Evolutionary conservation across 2,113 vertebrate genomes (phyloP).

Genomic region (Barbus barbus): DNA sequence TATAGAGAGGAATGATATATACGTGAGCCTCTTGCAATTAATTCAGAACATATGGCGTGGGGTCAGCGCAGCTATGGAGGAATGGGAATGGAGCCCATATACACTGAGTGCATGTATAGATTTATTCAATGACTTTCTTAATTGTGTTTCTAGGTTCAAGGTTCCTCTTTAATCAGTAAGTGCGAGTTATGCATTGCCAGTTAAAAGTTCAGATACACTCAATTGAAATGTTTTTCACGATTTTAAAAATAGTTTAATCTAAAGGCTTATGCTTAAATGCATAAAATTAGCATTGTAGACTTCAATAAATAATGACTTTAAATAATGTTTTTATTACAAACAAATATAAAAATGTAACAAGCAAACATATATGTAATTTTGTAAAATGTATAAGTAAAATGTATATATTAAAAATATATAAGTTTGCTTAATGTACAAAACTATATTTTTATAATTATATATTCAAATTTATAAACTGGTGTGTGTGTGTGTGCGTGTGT

Average conservation of each 20-base stretch:
- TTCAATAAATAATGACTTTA: too few relatives aligned
- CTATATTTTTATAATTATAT: too few relatives aligned
- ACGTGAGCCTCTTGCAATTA: slow-evolving; percentile 6
- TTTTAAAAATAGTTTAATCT: not conserved
- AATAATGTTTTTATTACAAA: too few relatives aligned
- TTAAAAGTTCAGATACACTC: not conserved
- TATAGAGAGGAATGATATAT: slow-evolving; percentile 31
- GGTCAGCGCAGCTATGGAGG: slow-evolving; percentile 10
- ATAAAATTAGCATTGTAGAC: not conserved
- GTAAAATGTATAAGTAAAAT: too few relatives aligned
- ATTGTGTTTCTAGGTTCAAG: slow-evolving; percentile 16
- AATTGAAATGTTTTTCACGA: not conserved
- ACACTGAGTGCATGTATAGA: not conserved
- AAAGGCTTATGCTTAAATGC: not conserved
- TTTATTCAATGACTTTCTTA: slow-evolving; percentile 33
- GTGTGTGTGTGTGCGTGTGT: too few relatives aligned
- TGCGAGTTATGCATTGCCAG: not conserved
- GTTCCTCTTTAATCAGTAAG: slow-evolving; percentile 8
- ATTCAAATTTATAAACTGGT: too few relatives aligned
- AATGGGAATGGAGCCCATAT: slow-evolving; percentile 13
- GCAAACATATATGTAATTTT: too few relatives aligned
- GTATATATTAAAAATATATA: too few relatives aligned
- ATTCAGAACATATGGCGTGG: slow-evolving; percentile 40
- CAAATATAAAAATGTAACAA: not conserved
- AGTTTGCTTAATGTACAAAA: too few relatives aligned